Evolutionary conservation across 2,888 invertebrate genomes (phyloP).

Genomic region (Temnothorax rugatulus): DNA sequence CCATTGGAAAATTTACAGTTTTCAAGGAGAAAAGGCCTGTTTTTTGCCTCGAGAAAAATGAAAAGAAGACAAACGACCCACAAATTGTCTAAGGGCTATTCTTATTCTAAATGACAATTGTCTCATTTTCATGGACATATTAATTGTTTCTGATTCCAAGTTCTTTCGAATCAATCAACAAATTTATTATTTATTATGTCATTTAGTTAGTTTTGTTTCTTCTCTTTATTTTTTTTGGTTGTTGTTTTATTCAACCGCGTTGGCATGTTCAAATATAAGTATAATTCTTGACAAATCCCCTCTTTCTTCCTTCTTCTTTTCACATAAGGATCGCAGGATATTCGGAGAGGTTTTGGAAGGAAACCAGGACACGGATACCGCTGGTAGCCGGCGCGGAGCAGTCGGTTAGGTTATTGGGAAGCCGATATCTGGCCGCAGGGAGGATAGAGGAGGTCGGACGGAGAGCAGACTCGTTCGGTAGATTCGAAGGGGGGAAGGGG

Average conservation of each 20-base stretch:
- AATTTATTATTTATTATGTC: neutral
- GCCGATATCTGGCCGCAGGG: slow-evolving; percentile 86
- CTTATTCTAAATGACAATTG: neutral
- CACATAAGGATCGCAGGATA: slow-evolving; percentile 51
- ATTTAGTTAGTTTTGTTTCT: neutral
- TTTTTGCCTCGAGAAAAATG: neutral
- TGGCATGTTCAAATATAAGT: neutral
- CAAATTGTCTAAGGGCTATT: slow-evolving; percentile 44
- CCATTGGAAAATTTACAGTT: slow-evolving; percentile 67
- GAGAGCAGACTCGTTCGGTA: slow-evolving; percentile 70
- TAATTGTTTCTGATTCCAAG: neutral
- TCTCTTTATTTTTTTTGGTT: neutral
- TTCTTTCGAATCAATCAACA: neutral
- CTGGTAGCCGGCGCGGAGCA: slow-evolving; percentile 77
- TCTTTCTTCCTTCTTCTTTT: neutral
- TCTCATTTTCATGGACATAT: neutral
- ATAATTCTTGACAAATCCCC: slow-evolving; percentile 29
- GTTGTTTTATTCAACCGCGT: neutral
- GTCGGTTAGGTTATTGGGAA: slow-evolving; percentile 85
- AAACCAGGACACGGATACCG: slow-evolving; percentile 77
- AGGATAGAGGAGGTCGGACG: slow-evolving; percentile 72
- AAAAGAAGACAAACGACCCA: slow-evolving; percentile 60
- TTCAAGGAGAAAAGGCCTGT: slow-evolving; percentile 61
- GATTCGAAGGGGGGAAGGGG: slow-evolving; percentile 59
- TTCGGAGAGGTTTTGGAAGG: slow-evolving; percentile 68